Evolutionary conservation across 2,797 vertebrate genomes (phyloP).

Genomic region (Sebastes oblongus): DNA sequence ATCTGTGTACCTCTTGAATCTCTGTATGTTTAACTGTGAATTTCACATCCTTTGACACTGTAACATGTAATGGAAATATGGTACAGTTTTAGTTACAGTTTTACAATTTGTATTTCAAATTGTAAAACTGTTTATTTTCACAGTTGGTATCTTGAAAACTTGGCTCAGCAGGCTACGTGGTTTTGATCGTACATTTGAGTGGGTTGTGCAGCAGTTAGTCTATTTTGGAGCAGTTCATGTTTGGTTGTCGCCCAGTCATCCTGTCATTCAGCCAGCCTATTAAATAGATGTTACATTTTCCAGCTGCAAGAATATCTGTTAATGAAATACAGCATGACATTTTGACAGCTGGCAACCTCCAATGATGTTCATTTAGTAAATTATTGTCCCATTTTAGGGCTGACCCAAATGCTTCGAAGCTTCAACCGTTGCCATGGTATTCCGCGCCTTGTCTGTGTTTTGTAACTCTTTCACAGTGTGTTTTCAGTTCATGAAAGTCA

Average conservation of each 20-base stretch:
- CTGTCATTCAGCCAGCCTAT: background rate
- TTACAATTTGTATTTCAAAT: background rate
- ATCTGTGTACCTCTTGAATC: background rate
- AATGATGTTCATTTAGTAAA: too few species aligned
- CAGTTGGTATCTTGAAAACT: conserved; percentile 1
- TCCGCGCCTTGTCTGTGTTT: background rate
- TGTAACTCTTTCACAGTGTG: background rate
- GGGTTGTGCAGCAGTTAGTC: background rate
- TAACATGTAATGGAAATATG: background rate
- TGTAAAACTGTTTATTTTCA: conserved; percentile 3
- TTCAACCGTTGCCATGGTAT: too few species aligned
- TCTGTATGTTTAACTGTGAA: background rate
- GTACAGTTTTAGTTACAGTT: background rate
- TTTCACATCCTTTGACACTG: background rate
- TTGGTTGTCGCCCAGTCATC: background rate
- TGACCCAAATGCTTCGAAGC: too few species aligned
- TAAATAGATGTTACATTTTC: background rate
- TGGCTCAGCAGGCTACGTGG: background rate
- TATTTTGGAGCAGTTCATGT: background rate
- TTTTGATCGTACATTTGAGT: conserved; percentile 7
- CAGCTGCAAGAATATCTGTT: background rate
- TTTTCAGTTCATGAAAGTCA: too few species aligned
- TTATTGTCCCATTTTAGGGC: too few species aligned
- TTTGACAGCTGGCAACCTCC: background rate
- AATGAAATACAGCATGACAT: background rate